Evolutionary conservation across 2,797 vertebrate species (phyloP).

Genomic region (Urocyon cinereoargenteus): DNA sequence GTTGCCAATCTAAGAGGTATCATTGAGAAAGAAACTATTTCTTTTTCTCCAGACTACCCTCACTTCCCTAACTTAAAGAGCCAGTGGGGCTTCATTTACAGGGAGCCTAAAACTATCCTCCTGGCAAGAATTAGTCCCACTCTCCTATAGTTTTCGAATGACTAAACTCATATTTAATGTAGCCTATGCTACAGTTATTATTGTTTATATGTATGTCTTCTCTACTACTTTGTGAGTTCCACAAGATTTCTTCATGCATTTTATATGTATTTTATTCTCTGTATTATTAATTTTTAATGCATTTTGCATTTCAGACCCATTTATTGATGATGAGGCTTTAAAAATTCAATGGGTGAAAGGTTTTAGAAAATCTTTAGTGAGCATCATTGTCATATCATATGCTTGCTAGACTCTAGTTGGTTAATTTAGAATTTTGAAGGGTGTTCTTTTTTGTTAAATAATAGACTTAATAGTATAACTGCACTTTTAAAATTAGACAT

Average conservation of each 20-base stretch:
- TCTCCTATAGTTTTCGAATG: neutral
- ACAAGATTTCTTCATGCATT: neutral
- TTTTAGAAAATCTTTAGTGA: neutral
- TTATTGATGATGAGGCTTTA: neutral
- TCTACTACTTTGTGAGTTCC: neutral
- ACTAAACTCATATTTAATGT: neutral
- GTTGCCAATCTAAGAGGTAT: neutral
- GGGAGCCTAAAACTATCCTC: neutral
- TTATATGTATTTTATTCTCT: neutral
- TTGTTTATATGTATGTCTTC: neutral
- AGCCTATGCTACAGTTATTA: neutral
- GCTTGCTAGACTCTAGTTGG: neutral
- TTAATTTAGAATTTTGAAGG: neutral
- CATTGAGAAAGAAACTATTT: neutral
- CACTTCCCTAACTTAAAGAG: neutral
- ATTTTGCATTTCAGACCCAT: neutral
- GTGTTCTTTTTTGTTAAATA: neutral
- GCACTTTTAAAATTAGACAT: conserved; percentile 21
- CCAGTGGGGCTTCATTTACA: neutral
- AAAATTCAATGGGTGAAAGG: neutral
- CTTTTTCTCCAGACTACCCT: neutral
- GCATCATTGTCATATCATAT: neutral
- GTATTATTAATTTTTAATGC: neutral
- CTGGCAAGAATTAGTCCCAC: neutral
- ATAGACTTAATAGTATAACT: conserved; percentile 18